Base-by-base conservation (phyloP, 2,113 vertebrate species). In the Apus apus region DNA sequence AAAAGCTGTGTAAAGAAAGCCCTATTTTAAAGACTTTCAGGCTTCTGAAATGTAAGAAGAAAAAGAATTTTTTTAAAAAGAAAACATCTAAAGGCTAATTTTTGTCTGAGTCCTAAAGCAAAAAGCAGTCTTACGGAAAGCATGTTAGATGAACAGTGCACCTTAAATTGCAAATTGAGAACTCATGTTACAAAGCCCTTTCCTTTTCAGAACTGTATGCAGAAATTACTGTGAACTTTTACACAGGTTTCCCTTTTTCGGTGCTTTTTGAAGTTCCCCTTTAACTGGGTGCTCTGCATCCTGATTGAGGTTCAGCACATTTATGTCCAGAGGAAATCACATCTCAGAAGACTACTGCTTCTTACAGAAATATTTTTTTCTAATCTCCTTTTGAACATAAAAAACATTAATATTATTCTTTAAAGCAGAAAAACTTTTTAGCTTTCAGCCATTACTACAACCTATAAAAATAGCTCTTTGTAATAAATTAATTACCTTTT, bases 221-320 rank as follows among this genome's bases (percentile, higher is more conserved):
- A 85, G 94, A 98, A 96, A 97, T 96, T 94, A 65, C 87, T 91
- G 53, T 95, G 94, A 97, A 97, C 84, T 95, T 91, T 93, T 76
- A 94, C 16, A 6, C 34, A 88, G 70, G 60, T 93, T 97, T 94
- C 66, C 87, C 92, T 97, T 94, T 95, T 77, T 95, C 88, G 82
- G 78, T 53, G 60, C 79, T 95, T 96, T 96, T 95, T 95, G 91
- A 96, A 95, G 88, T 95, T 95, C 78, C 71, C 84, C 91, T 98
- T 98, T 97, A 94, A 96, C 82, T 91, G 85, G 32, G 65, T 95
- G 87, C 91, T 96, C 90, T 96, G 78, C 95, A 97, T 97, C 95
- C 92, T 96, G 84, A 89, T 90, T 97, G 94, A 97, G 93, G 84
- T 96, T 96, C 95, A 84, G 93, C 90, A 97, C 96, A 97, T 97